Evolutionary conservation across 2,888 invertebrate genomes (phyloP).

Genomic region (Microchrysa polita): DNA sequence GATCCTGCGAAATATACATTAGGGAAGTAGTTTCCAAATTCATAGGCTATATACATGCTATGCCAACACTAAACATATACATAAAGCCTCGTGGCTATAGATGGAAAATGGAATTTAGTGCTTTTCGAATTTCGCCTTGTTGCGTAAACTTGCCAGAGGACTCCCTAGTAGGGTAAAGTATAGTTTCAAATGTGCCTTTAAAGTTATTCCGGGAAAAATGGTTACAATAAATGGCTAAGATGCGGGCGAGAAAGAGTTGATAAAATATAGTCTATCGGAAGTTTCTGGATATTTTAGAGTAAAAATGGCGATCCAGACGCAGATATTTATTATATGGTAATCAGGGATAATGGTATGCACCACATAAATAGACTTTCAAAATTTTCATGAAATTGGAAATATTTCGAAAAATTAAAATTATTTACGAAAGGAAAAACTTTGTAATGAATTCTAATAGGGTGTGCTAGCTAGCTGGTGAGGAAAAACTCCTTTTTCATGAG

Average conservation of each 20-base stretch:
- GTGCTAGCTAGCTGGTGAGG: no score
- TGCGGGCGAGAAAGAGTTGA: not conserved
- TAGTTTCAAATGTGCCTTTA: conserved; percentile 12
- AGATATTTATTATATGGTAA: no score
- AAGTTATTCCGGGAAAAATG: conserved; percentile 5
- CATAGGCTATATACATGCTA: conserved; percentile 7
- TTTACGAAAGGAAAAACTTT: no score
- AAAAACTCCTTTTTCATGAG: no score
- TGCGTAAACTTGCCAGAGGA: conserved; percentile 18
- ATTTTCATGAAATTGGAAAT: no score
- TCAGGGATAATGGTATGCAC: no score
- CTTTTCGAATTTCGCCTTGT: conserved; percentile 17
- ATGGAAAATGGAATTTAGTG: conserved; percentile 10
- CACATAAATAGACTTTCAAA: no score
- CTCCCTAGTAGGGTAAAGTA: no score
- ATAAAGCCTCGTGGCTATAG: not conserved
- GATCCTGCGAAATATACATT: conserved; percentile 31
- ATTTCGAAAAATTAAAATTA: no score
- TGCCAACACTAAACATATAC: not conserved
- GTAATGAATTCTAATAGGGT: no score
- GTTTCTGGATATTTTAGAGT: not conserved
- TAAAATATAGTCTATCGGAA: conserved; percentile 1
- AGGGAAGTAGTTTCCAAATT: conserved; percentile 29
- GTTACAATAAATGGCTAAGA: not conserved
- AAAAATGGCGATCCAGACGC: not conserved